phyloP scores from a whole-genome alignment of 2,888 invertebrate species.

The Diarsia dahlii region DNA sequence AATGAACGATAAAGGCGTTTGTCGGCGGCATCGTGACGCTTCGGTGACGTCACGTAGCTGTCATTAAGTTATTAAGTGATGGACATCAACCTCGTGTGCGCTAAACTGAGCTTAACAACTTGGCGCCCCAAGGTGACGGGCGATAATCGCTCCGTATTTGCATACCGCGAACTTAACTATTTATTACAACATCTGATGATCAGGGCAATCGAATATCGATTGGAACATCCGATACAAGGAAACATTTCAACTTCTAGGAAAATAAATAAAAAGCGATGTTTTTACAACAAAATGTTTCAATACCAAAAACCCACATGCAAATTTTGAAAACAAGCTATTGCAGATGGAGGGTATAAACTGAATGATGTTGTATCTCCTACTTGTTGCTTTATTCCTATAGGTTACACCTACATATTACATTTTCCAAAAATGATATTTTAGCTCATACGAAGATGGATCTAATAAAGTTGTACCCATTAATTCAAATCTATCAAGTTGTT shows the following conservation, averaged over 20 bases:
- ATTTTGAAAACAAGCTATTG: not conserved
- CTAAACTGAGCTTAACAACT: not conserved
- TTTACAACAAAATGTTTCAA: not conserved
- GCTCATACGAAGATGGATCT: not conserved
- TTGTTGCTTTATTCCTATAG: not conserved
- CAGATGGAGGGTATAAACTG: not conserved
- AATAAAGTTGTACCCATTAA: not conserved
- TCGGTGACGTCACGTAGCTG: not conserved
- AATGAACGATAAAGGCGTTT: not conserved
- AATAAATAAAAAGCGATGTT: not conserved
- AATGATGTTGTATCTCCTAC: not conserved
- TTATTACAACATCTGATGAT: not conserved
- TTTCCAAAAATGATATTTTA: not conserved
- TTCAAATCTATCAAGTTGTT: not conserved
- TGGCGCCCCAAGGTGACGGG: conserved; percentile 19
- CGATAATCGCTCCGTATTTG: conserved; percentile 14
- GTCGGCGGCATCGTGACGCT: not conserved
- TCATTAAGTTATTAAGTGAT: conserved; percentile 5
- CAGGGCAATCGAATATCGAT: conserved; percentile 12
- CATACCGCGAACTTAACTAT: conserved; percentile 6
- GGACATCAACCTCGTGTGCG: conserved; percentile 1
- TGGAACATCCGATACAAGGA: not conserved
- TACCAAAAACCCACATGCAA: not conserved
- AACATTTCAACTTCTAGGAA: not conserved
- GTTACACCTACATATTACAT: not conserved